Conservation (phyloP, 1,140 invertebrate genomes). For the Psix sp. region DNA sequence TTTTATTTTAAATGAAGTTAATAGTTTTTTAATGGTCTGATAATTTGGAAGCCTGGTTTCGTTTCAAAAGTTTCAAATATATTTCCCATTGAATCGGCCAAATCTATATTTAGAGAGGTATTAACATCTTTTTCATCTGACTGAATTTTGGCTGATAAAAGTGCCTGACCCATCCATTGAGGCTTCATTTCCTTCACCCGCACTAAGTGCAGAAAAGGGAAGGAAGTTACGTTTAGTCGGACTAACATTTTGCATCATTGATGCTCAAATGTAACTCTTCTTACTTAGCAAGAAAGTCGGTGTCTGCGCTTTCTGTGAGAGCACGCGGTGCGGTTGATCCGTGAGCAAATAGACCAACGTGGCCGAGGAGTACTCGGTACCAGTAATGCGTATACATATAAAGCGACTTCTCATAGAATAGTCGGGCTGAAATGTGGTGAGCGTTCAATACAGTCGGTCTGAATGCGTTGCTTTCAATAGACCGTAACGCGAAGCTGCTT, state of each 20-base stretch:
- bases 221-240: slow-evolving; percentile 17
- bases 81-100: no score
- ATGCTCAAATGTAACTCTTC: slow-evolving; percentile 27
- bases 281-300: slow-evolving; percentile 38
- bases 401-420: slow-evolving; percentile 54
- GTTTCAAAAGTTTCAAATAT: no score
- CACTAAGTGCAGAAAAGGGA: neutral
- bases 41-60: no score
- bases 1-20: no score
- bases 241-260: slow-evolving; percentile 22
- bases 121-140: slow-evolving; percentile 1
- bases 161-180: neutral
- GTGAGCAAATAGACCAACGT: slow-evolving; percentile 49
- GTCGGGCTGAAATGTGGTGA: slow-evolving; percentile 56
- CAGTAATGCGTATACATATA: slow-evolving; percentile 46
- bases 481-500: slow-evolving; percentile 47
- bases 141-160: neutral
- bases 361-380: slow-evolving; percentile 31
- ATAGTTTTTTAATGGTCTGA: no score
- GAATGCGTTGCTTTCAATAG: slow-evolving; percentile 62
- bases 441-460: slow-evolving; percentile 62
- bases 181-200: neutral
- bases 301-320: slow-evolving; percentile 18
- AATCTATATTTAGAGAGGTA: neutral
- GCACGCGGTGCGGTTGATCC: slow-evolving; percentile 35